Base-by-base conservation (phyloP, 2,113 vertebrate genomes). In the Aspiorhynchus laticeps region DNA sequence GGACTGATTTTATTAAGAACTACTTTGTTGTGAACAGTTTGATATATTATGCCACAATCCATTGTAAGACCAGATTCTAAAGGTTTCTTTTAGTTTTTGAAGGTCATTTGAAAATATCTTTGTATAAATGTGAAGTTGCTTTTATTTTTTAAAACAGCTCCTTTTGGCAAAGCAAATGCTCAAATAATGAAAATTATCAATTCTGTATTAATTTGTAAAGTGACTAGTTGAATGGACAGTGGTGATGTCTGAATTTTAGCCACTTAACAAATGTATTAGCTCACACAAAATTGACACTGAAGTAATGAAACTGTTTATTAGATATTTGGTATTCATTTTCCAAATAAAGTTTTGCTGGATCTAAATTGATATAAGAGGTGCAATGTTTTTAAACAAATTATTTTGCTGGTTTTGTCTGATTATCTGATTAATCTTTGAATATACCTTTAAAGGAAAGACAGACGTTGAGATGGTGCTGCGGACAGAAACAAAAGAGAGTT, bases 171-270 rank as follows among this genome's bases (percentile, higher is more conserved):
- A 48, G 56, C 38, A 53, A 82, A 69, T 46, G 53, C 65, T 81
- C 61, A 75, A 36, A 81, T 81, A 76, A 28, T 69, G 43, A 43
- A 75, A 85, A 59, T 59, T 82, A 82, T 85, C 82, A 56, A 38
- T 61, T 48, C 6, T 79, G 21, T 59, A 59, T 53, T 48, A 15
- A 24, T 53, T 51, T 79, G 53, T 26, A 41, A 80, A 80, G 11
- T 38, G 51, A 41, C 5, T 56, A 8, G 2, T n/a, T 61, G 17
- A 78, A 36, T 56, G 26, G 28, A 53, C 15, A 53, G 24, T 12
- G 41, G 9, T 21, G 17, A 56, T 56, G 19, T 61, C 36, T 12
- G 10, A 24, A 24, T 73, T 41, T 80, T n/a, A 14, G 17, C 24
- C 36, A 26, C 10, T 43, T 43, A 59, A 73, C 19, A 74, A 46